These are phyloP conservation scores for Anguilla obscura DNA, from an alignment of 2,797 vertebrate genomes.

Conservation along the genomic window DNA sequence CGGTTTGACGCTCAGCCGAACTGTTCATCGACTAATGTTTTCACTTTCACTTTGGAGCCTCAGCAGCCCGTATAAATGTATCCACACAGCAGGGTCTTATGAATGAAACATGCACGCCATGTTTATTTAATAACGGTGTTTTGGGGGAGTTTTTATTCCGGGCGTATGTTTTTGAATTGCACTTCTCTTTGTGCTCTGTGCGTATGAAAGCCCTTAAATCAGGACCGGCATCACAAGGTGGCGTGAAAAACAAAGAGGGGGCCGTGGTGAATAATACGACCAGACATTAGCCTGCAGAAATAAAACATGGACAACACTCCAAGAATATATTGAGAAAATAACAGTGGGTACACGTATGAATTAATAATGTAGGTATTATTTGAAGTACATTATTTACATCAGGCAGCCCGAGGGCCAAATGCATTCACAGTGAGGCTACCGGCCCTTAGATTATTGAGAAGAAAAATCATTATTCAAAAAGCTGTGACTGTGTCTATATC, in stretches of 20 bases:
- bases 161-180: not conserved
- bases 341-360: not conserved
- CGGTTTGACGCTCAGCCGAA: not conserved
- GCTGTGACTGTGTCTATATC: not conserved
- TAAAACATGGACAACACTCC: not conserved
- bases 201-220: not conserved
- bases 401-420: not conserved
- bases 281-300: not conserved
- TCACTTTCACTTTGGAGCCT: not conserved
- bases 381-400: not conserved
- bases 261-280: not conserved
- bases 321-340: not conserved
- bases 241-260: not conserved
- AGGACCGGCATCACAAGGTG: not conserved
- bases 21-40: not conserved
- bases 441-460: not conserved
- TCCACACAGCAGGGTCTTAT: not conserved
- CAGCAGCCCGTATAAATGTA: not conserved
- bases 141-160: not conserved
- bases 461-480: not conserved
- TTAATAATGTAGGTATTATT: not conserved
- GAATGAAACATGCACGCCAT: not conserved
- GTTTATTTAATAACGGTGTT: constrained; percentile 2
- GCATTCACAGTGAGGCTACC: not conserved
- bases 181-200: not conserved